Evolutionary conservation across 2,797 vertebrate genomes (phyloP).

Genomic region (Muscicapa striata): DNA sequence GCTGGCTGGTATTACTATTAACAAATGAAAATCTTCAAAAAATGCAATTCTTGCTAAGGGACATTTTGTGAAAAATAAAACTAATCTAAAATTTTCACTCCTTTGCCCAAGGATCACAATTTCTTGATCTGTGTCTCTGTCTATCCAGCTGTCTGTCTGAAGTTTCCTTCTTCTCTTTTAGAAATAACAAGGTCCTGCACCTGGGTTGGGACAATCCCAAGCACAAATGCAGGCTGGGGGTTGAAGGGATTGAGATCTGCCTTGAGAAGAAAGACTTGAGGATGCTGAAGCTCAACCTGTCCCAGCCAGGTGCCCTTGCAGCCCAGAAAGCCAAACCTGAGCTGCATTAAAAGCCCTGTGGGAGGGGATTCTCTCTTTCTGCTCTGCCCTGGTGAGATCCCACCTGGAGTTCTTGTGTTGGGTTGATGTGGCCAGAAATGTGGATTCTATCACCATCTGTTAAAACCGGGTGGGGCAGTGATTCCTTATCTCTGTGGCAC

Average conservation of each 20-base stretch:
- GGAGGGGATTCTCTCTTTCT: neutral
- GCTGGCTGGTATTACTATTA: neutral
- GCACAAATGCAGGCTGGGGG: neutral
- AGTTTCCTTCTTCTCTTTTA: neutral
- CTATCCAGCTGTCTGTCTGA: neutral
- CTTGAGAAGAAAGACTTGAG: neutral
- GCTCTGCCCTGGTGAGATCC: neutral
- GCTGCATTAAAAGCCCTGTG: rapidly evolving
- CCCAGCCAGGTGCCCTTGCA: neutral
- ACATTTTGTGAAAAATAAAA: neutral
- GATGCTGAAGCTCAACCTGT: neutral
- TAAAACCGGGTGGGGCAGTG: too few species aligned
- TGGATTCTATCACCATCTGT: too few species aligned
- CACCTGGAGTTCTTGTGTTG: too few species aligned
- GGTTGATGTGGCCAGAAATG: too few species aligned
- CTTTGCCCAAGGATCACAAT: neutral
- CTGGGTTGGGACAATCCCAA: neutral
- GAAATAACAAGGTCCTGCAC: neutral
- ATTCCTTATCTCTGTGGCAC: too few species aligned
- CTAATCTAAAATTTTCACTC: neutral
- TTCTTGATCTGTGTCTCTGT: neutral
- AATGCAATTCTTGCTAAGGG: neutral
- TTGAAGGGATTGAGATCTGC: neutral
- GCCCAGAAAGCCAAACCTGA: neutral
- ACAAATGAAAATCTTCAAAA: neutral